Base-by-base conservation (phyloP, 2,888 invertebrate species). In the Athalia cordata region DNA sequence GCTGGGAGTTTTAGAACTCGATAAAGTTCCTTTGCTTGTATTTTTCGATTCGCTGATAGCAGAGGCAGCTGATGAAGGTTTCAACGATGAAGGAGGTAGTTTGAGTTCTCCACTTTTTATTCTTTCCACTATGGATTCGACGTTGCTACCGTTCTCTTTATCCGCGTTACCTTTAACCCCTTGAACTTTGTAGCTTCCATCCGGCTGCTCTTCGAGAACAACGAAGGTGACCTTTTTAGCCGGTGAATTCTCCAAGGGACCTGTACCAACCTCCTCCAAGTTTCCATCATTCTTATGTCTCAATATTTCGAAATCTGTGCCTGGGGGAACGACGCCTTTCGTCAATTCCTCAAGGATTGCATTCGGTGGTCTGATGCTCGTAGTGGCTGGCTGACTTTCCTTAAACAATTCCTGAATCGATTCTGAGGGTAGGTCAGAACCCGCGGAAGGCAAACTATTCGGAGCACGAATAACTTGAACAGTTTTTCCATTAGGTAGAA, bases 181-280 rank as follows among this genome's bases (percentile, higher is more conserved):
- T 50, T 75, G 75, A 0, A 96, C 96, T 90, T 96, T 96, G 82
- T 95, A 95, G 45, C 95, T 95, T 5, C 96, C 96, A 85, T 96
- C 96, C 4, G 95, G 93, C 87, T 96, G 96, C 87, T 97, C 96
- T 89, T 96, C 96, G 9, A 97, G 91, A 65, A 96, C 94, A 0
- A 97, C 96, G 85, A 96, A 96, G 0, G 96, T 96, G 0, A 96
- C 96, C 87, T 96, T 96, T 90, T 96, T 96, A 81, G 94, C 93
- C 0, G 94, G 93, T 47, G 94, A 87, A 82, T 90, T 93, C 67
- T 92, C 92, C 49, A 92, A 92, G 0, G 94, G 92, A 61, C 93
- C 88, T 77, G 93, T 93, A 0, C 92, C 92, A 0, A 95, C 92
- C 85, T 94, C 94, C 84, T 96, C 95, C 0, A 95, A 90, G 83